Base-by-base conservation (phyloP, 2,888 invertebrate genomes). In the Drosophila subquinaria region DNA sequence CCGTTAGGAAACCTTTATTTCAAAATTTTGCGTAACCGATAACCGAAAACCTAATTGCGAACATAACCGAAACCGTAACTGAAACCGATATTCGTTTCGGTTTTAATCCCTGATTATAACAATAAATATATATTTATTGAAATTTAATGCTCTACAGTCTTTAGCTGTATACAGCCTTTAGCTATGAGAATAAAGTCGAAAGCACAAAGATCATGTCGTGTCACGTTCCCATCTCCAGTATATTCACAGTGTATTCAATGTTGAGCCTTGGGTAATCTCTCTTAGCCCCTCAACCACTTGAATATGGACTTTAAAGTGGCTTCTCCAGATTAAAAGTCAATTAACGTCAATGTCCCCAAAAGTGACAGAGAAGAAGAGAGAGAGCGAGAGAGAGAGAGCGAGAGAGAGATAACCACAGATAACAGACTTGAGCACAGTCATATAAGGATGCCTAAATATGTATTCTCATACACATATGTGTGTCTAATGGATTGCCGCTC, bases 261-360 rank as follows among this genome's bases (percentile, higher is more conserved):
- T 27, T 27, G 20, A 45, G 17, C 23, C 48, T 42, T 35, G 8
- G 15, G 20, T 33, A 15, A 53, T 42, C 27, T 57, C n/a, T 17
- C 23, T 6, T 17, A 40, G 23, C 51, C 23, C 35, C 40, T 36
- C 27, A 51, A 40, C 17, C 42, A 61, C 51, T 60, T 48, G 36
- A 53, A 51, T 61, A 57, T 55, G 52, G 33, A 17, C 35, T 23
- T 45, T 71, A 45, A 67, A 56, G 64, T 47, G 67, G 48, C 33
- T 72, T 63, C 51, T 40, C 40, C 23, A 74, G 79, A 79, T 77
- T 69, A 79, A 74, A 77, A 79, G 50, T 51, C 60, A 76, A 79
- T 77, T 74, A 79, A 67, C 35, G 63, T 27, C 66, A 68, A 62
- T 52, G 30, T 20, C 52, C 56, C 56, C 47, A n/a, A 47, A 53